Evolutionary conservation across 1,140 invertebrate species (phyloP).

Genomic region (Drosophila mauritiana): DNA sequence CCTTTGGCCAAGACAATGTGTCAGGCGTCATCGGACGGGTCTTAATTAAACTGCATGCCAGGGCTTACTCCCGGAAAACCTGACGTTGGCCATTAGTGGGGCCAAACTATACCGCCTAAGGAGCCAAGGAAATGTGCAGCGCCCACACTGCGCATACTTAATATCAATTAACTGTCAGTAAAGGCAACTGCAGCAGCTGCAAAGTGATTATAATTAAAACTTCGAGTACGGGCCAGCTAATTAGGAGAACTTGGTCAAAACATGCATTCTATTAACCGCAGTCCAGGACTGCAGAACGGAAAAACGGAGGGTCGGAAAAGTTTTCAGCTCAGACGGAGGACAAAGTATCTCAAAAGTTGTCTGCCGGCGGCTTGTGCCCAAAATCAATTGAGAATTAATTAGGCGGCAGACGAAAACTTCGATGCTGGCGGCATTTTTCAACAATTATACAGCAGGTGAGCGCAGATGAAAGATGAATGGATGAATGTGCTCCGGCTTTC

Average conservation of each 20-base stretch:
- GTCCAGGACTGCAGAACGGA: background rate
- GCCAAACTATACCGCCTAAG: constrained; percentile 8
- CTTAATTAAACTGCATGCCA: constrained; percentile 54
- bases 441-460: constrained; percentile 47
- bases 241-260: constrained; percentile 47
- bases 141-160: constrained; percentile 48
- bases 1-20: constrained; percentile 18
- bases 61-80: background rate
- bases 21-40: constrained; percentile 36
- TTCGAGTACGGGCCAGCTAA: constrained; percentile 45
- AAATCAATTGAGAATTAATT: constrained; percentile 74
- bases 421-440: constrained; percentile 41
- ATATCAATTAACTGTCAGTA: constrained; percentile 50
- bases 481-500: background rate
- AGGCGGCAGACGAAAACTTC: constrained; percentile 51
- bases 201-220: constrained; percentile 47
- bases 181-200: constrained; percentile 15
- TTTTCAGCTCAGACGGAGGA: constrained; percentile 15
- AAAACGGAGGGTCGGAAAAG: background rate
- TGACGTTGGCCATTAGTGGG: constrained; percentile 18
- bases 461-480: constrained; percentile 1
- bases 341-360: constrained; percentile 14
- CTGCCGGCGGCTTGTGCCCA: constrained; percentile 29
- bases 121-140: background rate
- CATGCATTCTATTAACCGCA: constrained; percentile 28